These are phyloP conservation scores for Sebastes variabilis DNA, from an alignment of 2,797 vertebrate genomes.

Conservation along the genomic window DNA sequence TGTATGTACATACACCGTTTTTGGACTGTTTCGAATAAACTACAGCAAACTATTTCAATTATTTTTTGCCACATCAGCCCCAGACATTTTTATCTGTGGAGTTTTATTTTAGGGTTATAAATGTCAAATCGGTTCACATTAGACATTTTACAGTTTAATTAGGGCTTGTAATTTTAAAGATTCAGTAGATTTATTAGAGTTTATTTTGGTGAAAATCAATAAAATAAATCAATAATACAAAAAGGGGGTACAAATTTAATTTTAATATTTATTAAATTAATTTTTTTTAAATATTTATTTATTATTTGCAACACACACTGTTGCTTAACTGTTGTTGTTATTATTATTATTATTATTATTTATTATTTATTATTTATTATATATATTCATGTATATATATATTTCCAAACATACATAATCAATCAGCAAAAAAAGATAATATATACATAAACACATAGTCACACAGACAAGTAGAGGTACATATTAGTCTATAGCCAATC, in stretches of 20 bases:
- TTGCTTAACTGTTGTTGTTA: neutral
- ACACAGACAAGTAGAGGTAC: no score
- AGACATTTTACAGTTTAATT: neutral
- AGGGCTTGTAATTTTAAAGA: neutral
- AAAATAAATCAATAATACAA: neutral
- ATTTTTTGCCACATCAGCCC: neutral
- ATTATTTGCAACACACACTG: neutral
- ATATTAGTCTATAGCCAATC: no score
- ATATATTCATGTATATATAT: no score
- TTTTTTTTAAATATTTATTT: neutral
- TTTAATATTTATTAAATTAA: neutral
- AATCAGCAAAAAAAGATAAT: no score
- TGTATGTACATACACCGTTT: neutral
- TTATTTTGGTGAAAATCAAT: neutral
- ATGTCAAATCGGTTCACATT: neutral
- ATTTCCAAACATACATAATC: no score
- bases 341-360: neutral
- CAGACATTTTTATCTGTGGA: neutral
- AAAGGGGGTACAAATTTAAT: neutral
- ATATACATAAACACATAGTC: no score
- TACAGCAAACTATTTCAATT: no score
- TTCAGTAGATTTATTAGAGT: neutral
- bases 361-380: neutral
- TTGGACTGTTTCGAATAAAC: neutral
- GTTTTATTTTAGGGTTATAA: neutral